Base-by-base conservation (phyloP, 2,888 invertebrate species). In the Caenorhabditis imperialis region DNA sequence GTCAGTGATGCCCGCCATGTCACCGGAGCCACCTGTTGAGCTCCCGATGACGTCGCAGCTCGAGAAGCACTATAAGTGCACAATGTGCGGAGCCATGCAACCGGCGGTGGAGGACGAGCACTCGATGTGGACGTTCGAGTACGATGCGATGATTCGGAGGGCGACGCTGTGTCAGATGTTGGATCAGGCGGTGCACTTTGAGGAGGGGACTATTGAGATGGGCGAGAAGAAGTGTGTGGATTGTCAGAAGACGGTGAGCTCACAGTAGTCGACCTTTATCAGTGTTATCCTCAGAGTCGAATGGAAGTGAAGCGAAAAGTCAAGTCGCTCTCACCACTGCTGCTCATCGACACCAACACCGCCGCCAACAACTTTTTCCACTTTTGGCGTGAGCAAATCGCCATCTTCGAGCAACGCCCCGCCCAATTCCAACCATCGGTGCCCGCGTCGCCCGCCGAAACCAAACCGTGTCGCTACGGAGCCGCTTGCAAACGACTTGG, bases 111-210 rank as follows among this genome's bases (percentile, higher is more conserved):
- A 6, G 30, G 30, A 30, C 10, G 30, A 30, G 30, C 30, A 30
- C 6, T 7, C 30, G 30, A 30, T 30, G 6, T 30, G 6, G 30
- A 30, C 30, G 10, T 10, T 30, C 6, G 7, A 30, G 30, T 30
- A 30, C 30, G 7, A 30, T n/a, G n/a, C n/a, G 30, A 6, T 7
- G 30, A 30, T 30, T 7, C 30, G 10, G 30, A 30, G 10, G 47
- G 47, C 71, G 2, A 44, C 78, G 16, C 63, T 81, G 30, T 78
- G 77, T 54, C 61, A 73, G 27, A 62, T 81, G 10, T 54, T 81
- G n/a, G 81, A 81, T 38, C 78, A 81, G 45, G 55, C 75, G 2
- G 38, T 81, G 7, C 74, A 79, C 62, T 44, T 62, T 7, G 78
- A 8, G 20, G 27, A 5, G 58, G n/a, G n/a, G n/a, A n/a, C n/a